These are phyloP conservation scores for Macrophya alboannulata DNA, from an alignment of 2,888 invertebrate genomes.

Conservation along the genomic window DNA sequence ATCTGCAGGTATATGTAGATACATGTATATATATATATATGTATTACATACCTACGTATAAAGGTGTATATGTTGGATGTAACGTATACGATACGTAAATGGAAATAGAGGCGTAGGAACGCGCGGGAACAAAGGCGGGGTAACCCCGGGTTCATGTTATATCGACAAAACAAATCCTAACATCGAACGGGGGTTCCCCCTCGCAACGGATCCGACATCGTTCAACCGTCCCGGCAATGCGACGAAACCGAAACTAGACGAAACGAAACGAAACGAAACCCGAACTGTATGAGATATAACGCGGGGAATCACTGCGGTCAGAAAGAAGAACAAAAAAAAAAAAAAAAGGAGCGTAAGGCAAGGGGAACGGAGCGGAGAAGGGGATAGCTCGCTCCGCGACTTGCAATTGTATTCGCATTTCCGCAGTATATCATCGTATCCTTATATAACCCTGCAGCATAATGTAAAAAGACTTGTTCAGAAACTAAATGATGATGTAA, in stretches of 20 bases:
- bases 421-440: too few species aligned
- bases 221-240: slow-evolving; percentile 10
- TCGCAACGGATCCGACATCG: slow-evolving; percentile 4
- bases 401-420: too few species aligned
- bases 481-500: too few species aligned
- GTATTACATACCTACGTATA: not conserved
- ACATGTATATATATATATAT: not conserved
- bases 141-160: not conserved
- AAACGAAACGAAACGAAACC: not conserved
- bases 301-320: slow-evolving; percentile 10
- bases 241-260: slow-evolving; percentile 1
- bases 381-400: too few species aligned
- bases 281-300: not conserved
- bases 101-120: not conserved
- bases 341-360: not conserved
- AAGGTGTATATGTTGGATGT: not conserved
- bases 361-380: not conserved
- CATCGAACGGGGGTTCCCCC: not conserved
- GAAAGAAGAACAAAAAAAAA: not conserved
- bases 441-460: too few species aligned
- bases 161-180: slow-evolving; percentile 50
- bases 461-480: too few species aligned
- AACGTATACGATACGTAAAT: not conserved
- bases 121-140: not conserved
- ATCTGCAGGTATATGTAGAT: too few species aligned